Base-by-base conservation (phyloP, 2,888 invertebrate genomes). In the Drosophila yooni region DNA sequence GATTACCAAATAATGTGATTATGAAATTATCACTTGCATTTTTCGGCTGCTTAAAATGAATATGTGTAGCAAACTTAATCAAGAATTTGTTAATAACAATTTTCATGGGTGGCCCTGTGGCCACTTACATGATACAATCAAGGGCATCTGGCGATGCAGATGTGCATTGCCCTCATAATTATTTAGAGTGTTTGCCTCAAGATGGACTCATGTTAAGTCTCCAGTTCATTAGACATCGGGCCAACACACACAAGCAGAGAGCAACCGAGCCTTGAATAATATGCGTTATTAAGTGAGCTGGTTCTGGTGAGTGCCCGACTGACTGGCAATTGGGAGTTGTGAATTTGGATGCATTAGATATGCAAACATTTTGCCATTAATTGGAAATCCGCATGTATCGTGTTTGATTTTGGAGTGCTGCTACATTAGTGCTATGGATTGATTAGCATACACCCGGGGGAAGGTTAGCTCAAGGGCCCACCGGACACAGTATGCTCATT, bases 301-400 rank as follows among this genome's bases (percentile, higher is more conserved):
- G 43, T 25, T 10, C 4, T 33, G 48, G 54, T 11, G 38, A 61
- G 15, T 15, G 15, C 36, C 53, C 33, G 54, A 7, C 36, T 21
- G 51, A 36, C 18, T 58, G 64, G 46, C 46, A 63, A 56, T 29
- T 61, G 72, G 27, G 62, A 62, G 36, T 18, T 69, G 52, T 38
- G n/a, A 58, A 50, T 56, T 50, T 51, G 53, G 21, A 7, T 43
- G 79, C 68, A 83, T 83, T 74, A 76, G 74, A 57, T 83, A 83
- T 79, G 73, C 81, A 81, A 79, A 76, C 79, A 81, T 84, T 79
- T 75, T 79, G 87, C 68, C 73, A 75, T 81, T 88, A 84, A 88
- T 86, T 88, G 86, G 73, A 83, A 80, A 80, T 85, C 61, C 64
- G 51, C 70, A 74, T 85, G 83, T 60, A 62, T 69, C 71, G 58